These are phyloP conservation scores for Nephila pilipes DNA, from an alignment of 1,140 invertebrate species.

Conservation along the genomic window DNA sequence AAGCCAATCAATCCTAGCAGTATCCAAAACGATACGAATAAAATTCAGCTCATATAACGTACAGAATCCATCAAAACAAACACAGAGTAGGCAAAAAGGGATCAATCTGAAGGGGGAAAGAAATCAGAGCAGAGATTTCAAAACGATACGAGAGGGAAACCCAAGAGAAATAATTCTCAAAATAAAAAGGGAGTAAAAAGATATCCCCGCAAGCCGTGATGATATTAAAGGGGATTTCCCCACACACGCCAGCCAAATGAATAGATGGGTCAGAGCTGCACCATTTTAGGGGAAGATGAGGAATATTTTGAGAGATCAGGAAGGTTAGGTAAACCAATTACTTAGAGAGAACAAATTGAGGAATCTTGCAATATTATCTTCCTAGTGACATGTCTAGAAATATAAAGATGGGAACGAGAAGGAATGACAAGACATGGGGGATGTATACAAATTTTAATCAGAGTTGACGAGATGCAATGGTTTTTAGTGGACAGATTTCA, in stretches of 20 bases:
- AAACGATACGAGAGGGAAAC: not conserved
- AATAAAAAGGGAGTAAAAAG: not conserved
- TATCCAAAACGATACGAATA: not conserved
- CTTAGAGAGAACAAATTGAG: conserved; percentile 39
- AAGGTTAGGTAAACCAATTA: conserved; percentile 31
- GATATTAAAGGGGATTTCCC: conserved; percentile 13
- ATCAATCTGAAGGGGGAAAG: not conserved
- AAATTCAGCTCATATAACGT: not conserved
- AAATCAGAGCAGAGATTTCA: not conserved
- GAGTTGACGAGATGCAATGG: no score
- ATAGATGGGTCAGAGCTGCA: not conserved
- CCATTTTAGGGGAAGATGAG: not conserved
- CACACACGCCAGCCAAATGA: not conserved
- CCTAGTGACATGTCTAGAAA: not conserved
- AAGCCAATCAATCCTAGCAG: no score
- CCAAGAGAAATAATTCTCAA: not conserved
- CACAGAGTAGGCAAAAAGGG: not conserved
- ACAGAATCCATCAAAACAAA: not conserved
- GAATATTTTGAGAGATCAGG: conserved; percentile 37
- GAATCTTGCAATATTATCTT: conserved; percentile 46
- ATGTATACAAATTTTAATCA: not conserved
- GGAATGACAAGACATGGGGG: not conserved
- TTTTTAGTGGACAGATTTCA: no score
- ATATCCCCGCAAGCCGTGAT: not conserved
- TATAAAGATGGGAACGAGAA: not conserved